Evolutionary conservation across 2,797 vertebrate species (phyloP).

Genomic region (Margarornis squamiger): DNA sequence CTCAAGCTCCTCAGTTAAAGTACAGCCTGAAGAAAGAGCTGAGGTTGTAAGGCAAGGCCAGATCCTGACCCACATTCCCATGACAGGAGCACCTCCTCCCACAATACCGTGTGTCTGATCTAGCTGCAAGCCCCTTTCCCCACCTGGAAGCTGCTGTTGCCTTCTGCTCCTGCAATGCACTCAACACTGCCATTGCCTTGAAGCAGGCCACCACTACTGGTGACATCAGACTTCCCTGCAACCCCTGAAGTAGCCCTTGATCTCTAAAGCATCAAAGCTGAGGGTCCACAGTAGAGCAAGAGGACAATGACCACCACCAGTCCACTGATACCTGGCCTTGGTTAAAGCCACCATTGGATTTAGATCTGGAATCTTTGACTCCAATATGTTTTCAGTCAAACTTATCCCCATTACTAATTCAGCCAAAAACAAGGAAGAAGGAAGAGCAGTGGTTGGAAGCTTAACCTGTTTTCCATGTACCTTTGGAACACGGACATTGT

Average conservation of each 20-base stretch:
- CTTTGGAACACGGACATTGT: not conserved
- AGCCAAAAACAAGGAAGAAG: not conserved
- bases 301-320: not conserved
- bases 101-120: fast-evolving
- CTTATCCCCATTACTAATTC: not conserved
- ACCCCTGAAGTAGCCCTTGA: not conserved
- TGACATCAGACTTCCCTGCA: not conserved
- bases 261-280: not conserved
- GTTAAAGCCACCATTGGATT: not conserved
- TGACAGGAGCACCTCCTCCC: not conserved
- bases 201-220: not conserved
- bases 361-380: not conserved
- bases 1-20: not conserved
- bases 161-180: not conserved
- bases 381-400: not conserved
- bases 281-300: not conserved
- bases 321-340: not conserved
- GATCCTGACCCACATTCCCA: not conserved
- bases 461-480: not conserved
- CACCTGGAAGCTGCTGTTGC: not conserved
- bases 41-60: not conserved
- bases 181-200: not conserved
- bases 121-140: not conserved
- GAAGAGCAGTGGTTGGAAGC: not conserved
- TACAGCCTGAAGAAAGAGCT: not conserved